A percentile compares a stretch with the other conserved stretches of the same genome.
These are phyloP conservation scores for Artemia franciscana DNA, from an alignment of 1,140 invertebrate species.

Conservation along the genomic window DNA sequence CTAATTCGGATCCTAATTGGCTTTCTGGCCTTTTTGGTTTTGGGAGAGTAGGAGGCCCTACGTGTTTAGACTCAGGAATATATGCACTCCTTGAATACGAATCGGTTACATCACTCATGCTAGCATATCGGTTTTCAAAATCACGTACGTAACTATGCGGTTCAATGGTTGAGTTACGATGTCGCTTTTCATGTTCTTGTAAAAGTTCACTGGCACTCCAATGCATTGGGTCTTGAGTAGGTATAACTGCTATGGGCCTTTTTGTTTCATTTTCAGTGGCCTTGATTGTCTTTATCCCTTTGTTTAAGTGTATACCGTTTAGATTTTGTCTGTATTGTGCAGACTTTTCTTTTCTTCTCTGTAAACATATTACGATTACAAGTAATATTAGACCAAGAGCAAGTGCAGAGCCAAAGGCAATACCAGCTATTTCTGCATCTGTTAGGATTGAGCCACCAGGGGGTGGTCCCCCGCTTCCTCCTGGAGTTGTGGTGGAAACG, in stretches of 20 bases:
- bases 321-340: neutral
- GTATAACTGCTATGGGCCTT: neutral
- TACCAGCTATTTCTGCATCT: neutral
- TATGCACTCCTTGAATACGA: neutral
- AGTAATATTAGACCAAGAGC: neutral
- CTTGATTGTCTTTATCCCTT: neutral
- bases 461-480: neutral
- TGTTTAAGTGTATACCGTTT: neutral
- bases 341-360: neutral
- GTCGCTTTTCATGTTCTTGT: constrained; percentile 30
- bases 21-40: neutral
- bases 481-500: constrained; percentile 10
- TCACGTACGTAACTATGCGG: constrained; percentile 2
- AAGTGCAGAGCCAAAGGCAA: neutral
- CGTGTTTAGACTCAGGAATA: neutral
- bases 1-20: neutral
- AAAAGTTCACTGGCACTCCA: constrained; percentile 32
- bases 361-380: neutral
- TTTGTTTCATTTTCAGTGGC: neutral
- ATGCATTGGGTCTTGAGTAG: constrained; percentile 6
- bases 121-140: neutral
- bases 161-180: constrained; percentile 18
- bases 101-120: neutral
- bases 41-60: neutral
- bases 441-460: neutral